Evolutionary conservation across 2,888 invertebrate genomes (phyloP).

Genomic region (Cyclophora albipunctata): DNA sequence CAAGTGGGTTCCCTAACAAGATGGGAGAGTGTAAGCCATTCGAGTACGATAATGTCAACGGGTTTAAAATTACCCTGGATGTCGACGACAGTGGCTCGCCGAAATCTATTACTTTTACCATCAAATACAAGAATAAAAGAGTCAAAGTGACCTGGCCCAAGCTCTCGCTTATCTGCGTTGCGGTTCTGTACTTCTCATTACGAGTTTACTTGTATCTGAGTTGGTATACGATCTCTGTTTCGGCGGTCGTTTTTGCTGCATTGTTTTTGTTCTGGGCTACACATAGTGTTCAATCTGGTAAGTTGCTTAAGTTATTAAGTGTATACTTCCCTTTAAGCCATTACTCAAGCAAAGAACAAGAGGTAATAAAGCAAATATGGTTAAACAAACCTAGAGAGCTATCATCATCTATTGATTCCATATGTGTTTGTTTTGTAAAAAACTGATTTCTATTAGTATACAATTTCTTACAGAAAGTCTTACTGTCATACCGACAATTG

Average conservation of each 20-base stretch:
- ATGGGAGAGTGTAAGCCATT: slow-evolving; percentile 19
- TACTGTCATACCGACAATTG: slow-evolving; percentile 60
- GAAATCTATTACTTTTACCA: slow-evolving; percentile 50
- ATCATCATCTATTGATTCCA: too few relatives aligned
- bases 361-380: background rate
- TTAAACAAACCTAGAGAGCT: too few relatives aligned
- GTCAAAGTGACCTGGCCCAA: slow-evolving; percentile 42
- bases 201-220: slow-evolving; percentile 34
- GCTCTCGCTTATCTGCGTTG: slow-evolving; percentile 42
- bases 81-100: slow-evolving; percentile 40
- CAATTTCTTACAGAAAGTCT: slow-evolving; percentile 44
- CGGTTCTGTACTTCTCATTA: slow-evolving; percentile 46
- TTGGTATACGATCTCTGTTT: slow-evolving; percentile 1
- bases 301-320: background rate
- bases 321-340: too few relatives aligned
- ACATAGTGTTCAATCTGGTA: slow-evolving; percentile 65
- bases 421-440: too few relatives aligned
- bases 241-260: slow-evolving; percentile 40
- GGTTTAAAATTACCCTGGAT: slow-evolving; percentile 44
- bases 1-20: too few relatives aligned
- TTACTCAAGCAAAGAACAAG: background rate
- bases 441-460: too few relatives aligned
- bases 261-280: slow-evolving; percentile 61
- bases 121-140: slow-evolving; percentile 47
- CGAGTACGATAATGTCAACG: slow-evolving; percentile 57